Conservation (phyloP, 2,113 vertebrate genomes). For the Gobius niger region DNA sequence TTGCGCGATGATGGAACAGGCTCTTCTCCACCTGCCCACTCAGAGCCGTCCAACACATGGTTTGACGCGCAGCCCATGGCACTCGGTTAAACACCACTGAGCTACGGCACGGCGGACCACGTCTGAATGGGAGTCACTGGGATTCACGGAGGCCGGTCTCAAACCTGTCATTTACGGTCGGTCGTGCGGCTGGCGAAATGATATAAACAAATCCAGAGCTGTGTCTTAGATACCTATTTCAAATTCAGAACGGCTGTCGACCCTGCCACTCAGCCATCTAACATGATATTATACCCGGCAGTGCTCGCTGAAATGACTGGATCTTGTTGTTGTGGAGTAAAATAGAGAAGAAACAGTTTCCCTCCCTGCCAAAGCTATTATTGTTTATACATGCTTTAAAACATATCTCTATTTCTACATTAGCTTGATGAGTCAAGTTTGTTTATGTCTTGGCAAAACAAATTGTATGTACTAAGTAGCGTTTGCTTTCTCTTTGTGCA, state of each 20-base stretch:
- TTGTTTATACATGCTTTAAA: too few species aligned
- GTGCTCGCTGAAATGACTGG: not conserved
- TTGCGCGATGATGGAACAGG: not conserved
- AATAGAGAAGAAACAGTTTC: not conserved
- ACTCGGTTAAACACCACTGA: constrained; percentile 9
- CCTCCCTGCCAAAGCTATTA: too few species aligned
- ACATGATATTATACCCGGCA: not conserved
- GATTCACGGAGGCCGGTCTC: not conserved
- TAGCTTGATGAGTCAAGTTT: too few species aligned
- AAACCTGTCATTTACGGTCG: constrained; percentile 6
- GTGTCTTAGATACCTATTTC: not conserved
- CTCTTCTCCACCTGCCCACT: not conserved
- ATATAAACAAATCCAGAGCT: not conserved
- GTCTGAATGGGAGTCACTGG: not conserved
- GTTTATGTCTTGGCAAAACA: too few species aligned
- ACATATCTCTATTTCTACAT: too few species aligned
- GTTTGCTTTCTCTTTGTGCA: too few species aligned
- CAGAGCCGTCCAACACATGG: not conserved
- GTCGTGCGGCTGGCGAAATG: not conserved
- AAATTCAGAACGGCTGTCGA: not conserved
- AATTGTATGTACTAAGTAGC: too few species aligned
- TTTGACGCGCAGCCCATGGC: constrained; percentile 11
- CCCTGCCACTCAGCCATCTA: not conserved
- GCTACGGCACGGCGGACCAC: not conserved
- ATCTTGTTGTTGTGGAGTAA: not conserved